phyloP scores from a whole-genome alignment of 2,797 vertebrate species.

The Diplodus sargus region DNA sequence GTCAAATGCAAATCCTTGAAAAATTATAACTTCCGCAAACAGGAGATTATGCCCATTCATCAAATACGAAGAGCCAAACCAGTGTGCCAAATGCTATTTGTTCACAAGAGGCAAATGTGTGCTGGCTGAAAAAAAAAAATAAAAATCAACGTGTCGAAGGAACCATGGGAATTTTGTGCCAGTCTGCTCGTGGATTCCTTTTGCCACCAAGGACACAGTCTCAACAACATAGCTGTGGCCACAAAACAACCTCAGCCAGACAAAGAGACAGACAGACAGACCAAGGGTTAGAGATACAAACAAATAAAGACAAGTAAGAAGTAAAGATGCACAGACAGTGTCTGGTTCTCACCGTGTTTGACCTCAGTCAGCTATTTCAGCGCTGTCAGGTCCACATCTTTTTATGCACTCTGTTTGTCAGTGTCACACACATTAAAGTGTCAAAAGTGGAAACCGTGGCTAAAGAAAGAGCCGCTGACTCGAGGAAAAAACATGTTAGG shows the following conservation, averaged over 20 bases:
- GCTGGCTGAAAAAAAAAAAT: slow-evolving; percentile 31
- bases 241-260: slow-evolving; percentile 61
- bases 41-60: slow-evolving; percentile 31
- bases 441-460: slow-evolving; percentile 55
- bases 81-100: slow-evolving; percentile 35
- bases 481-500: slow-evolving; percentile 49
- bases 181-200: slow-evolving; percentile 49
- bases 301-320: slow-evolving; percentile 39
- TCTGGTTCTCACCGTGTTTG: slow-evolving; percentile 48
- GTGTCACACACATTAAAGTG: slow-evolving; percentile 53
- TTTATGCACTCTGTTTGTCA: slow-evolving; percentile 56
- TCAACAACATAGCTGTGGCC: slow-evolving; percentile 56
- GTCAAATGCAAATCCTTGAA: slow-evolving; percentile 7
- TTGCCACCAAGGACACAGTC: slow-evolving; percentile 54
- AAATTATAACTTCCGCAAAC: slow-evolving; percentile 16
- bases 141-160: background rate
- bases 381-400: slow-evolving; percentile 47
- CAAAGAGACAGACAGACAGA: slow-evolving; percentile 38
- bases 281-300: slow-evolving; percentile 10
- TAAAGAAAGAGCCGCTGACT: slow-evolving; percentile 69
- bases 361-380: slow-evolving; percentile 61
- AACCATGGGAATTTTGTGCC: slow-evolving; percentile 44
- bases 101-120: slow-evolving; percentile 42
- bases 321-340: slow-evolving; percentile 24
- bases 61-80: slow-evolving; percentile 25